Evolutionary conservation across 2,113 vertebrate genomes (phyloP), one percentile per base, ranked within the genome.

Genomic region (Pseudonaja textilis): DNA sequence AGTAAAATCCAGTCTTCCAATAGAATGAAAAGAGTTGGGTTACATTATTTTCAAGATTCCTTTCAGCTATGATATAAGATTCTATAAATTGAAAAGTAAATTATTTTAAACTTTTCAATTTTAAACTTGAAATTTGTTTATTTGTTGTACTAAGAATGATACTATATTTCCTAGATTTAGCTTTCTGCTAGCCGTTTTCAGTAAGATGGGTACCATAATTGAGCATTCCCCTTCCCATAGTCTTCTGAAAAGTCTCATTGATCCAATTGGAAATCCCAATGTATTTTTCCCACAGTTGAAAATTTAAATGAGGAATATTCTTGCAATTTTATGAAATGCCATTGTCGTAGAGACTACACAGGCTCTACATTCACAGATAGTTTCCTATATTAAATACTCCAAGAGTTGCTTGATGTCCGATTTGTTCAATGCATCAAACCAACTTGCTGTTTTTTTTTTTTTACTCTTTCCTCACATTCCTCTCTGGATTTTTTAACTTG

Each of bases 401-500:
- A 29, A 34, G 64, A 29, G n/a, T 74, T 23, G 3, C 23, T 74
- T 54, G 61, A 54, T 90, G 52, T 34, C 14, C 11, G n/a, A 74
- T 74, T 90, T 11, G 23, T 47, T 42, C 94, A 91, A 94, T 96
- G 91, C 96, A 93, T 59, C 88, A 94, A 92, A 94, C 87, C 93
- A 95, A 90, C 88, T 94, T 92, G 88, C 2, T 39, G n/a, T 9
- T 9, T 42, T n/a, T n/a, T n/a, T 14, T 56, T 87, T 64, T 89
- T 34, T 64, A 47, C 61, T 93, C 56, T 61, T 14, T 92, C 88
- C 94, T 95, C 93, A 93, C 95, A 10, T 97, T 95, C 92, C 96
- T 95, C 94, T 94, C 94, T 95, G 90, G 91, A 93, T 93, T 96
- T 97, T 97, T 96, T 96, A 95, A 96, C 96, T 96, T 0, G 18